A percentile compares a stretch with the other conserved stretches of the same genome.
Conservation (phyloP, 2,888 invertebrate species). For the Noctua janthe region DNA sequence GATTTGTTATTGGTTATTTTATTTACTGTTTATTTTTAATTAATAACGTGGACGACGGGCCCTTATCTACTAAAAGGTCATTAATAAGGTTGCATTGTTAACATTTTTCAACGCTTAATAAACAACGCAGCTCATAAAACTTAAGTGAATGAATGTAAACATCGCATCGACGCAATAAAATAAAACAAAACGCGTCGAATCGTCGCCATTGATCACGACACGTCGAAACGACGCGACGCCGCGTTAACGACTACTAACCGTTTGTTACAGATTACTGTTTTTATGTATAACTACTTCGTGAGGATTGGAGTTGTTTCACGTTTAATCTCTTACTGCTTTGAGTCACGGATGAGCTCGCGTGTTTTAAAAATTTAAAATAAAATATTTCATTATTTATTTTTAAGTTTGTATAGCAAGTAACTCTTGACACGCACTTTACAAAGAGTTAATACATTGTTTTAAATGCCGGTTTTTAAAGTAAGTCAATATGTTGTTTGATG, state of each 20-base stretch:
- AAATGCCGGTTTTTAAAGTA: neutral
- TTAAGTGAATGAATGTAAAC: constrained; percentile 24
- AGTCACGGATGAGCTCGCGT: constrained; percentile 7
- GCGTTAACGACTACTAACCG: neutral
- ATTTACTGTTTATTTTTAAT: neutral
- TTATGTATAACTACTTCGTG: constrained; percentile 11
- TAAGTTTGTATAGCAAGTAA: neutral
- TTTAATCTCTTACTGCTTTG: constrained; percentile 12
- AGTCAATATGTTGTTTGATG: too few relatives aligned
- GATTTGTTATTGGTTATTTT: neutral
- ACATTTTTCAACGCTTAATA: constrained; percentile 1
- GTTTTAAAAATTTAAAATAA: constrained; percentile 10
- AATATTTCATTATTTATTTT: constrained; percentile 3
- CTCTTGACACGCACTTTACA: constrained; percentile 9
- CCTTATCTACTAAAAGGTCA: neutral
- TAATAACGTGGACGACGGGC: neutral
- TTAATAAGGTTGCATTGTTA: neutral
- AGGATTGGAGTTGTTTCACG: neutral
- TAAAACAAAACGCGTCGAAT: constrained; percentile 16
- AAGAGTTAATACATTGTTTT: neutral
- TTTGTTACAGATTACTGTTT: constrained; percentile 12
- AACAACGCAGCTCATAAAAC: constrained; percentile 21
- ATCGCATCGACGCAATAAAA: constrained; percentile 4
- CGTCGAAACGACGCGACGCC: neutral
- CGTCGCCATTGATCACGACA: constrained; percentile 24